phyloP scores from a whole-genome alignment of 2,797 vertebrate genomes.

The Poecilia gillii region DNA sequence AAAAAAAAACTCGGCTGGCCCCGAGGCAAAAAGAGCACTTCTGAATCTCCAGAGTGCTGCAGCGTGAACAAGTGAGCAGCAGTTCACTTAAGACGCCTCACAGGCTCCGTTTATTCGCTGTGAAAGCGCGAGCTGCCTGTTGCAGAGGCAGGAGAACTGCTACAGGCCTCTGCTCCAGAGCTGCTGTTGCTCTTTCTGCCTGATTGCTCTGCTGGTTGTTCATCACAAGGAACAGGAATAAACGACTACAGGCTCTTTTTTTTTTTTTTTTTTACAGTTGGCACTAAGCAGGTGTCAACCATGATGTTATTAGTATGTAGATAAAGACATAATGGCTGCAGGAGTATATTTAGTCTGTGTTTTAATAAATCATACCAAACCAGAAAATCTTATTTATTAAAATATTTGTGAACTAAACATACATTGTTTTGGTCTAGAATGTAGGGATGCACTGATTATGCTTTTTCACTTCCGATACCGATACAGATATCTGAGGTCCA shows the following conservation, averaged over 20 bases:
- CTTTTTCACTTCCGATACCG: no score
- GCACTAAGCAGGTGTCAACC: not conserved
- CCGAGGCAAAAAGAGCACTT: conserved; percentile 71
- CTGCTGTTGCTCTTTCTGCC: conserved; percentile 61
- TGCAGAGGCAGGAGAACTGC: conserved; percentile 18
- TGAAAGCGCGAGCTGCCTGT: conserved; percentile 49
- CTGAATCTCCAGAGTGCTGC: conserved; percentile 56
- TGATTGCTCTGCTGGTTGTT: conserved; percentile 3
- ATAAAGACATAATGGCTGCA: not conserved
- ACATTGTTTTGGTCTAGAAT: not conserved
- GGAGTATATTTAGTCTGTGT: not conserved
- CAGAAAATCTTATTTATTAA: not conserved
- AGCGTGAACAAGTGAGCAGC: conserved; percentile 64
- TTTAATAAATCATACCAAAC: not conserved
- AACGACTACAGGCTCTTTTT: not conserved
- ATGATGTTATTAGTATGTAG: not conserved
- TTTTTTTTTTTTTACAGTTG: not conserved
- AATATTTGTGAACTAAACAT: not conserved
- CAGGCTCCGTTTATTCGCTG: conserved; percentile 64
- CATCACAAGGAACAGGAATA: conserved; percentile 12
- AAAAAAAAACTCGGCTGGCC: conserved; percentile 59
- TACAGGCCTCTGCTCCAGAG: conserved; percentile 19
- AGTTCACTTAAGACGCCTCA: conserved; percentile 51
- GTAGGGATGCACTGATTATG: no score
- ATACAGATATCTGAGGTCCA: no score